These are phyloP conservation scores for Furcifer pardalis DNA, from an alignment of 2,797 vertebrate genomes.

Conservation along the genomic window DNA sequence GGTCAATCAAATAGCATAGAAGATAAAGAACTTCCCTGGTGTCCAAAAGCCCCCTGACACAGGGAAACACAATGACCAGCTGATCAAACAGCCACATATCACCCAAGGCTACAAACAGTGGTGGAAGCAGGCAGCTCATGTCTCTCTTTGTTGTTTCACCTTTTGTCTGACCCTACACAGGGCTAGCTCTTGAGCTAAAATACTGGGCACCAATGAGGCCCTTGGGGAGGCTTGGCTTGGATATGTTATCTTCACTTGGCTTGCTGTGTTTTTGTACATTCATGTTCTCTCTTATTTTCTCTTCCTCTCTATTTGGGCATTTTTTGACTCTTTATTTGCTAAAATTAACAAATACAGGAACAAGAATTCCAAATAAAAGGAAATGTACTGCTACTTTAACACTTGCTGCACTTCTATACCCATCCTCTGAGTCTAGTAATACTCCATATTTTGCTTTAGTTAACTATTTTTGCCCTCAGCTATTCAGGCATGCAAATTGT, in stretches of 20 bases:
- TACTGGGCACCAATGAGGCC: fast-evolving
- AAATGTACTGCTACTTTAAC: too few species aligned
- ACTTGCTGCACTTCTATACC: too few species aligned
- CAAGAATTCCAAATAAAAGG: too few species aligned
- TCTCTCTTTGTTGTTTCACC: constrained; percentile 7
- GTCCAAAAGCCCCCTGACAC: neutral
- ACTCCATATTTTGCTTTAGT: too few species aligned
- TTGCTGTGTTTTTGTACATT: constrained; percentile 3
- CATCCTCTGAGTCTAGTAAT: too few species aligned
- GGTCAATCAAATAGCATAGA: constrained; percentile 21
- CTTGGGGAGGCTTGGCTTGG: neutral
- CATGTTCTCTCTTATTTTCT: neutral
- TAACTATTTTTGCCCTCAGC: too few species aligned
- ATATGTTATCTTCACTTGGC: neutral
- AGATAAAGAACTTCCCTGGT: constrained; percentile 32
- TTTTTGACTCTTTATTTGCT: constrained; percentile 1
- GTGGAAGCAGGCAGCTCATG: constrained; percentile 1
- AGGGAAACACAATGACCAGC: constrained; percentile 45
- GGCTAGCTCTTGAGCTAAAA: neutral
- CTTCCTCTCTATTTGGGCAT: neutral
- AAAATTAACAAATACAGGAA: neutral
- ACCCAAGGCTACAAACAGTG: constrained; percentile 12
- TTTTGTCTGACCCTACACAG: constrained; percentile 13
- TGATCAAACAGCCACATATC: constrained; percentile 47
- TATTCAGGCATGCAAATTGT: too few species aligned